Base-by-base conservation (phyloP, 2,113 vertebrate genomes). In the Panurus biarmicus region DNA sequence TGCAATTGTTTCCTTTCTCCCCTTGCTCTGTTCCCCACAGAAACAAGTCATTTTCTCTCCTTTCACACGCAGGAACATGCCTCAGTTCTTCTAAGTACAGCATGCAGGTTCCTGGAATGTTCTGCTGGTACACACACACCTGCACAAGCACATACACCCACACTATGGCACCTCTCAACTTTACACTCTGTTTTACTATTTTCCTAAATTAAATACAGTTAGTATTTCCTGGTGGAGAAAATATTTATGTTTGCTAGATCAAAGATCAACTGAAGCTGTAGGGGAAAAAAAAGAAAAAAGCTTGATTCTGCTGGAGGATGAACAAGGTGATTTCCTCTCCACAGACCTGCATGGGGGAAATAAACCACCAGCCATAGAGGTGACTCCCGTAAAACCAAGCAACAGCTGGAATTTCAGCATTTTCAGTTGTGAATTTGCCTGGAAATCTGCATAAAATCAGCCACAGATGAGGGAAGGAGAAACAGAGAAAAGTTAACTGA, bases 101-200 rank as follows among this genome's bases (percentile, higher is more conserved):
- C 13, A 2, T 2, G 20, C 45, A 51, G 14, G 26, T 29, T 48
- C 35, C 42, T 25, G 20, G 31, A 4, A 14, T 0, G 0, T 3
- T 5, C 60, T 12, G 21, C 9, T 35, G 38, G 53, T 21, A 21
- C 35, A 9, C 8, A 3, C 1, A 12, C 25, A 18, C 48, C 29
- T 4, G 35, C 11, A 23, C 11, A 7, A 35, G 15, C 3, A 7
- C 13, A 18, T 1, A 12, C 5, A 6, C 18, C 28, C 21, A 7
- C 25, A 21, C 42, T 8, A 1, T 0, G 20, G 20, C 61, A 45
- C 12, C 15, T 10, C 61, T 29, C 44, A 29, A 9, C 24, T 47
- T 60, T 5, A 71, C 33, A 23, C 6, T 6, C 16, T 8, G 6
- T 13, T 64, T 38, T 23, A 25, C 6, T 22, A 6, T 28, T 71